Evolutionary conservation across 2,113 vertebrate species (phyloP).

Genomic region (Vireo altiloquus): DNA sequence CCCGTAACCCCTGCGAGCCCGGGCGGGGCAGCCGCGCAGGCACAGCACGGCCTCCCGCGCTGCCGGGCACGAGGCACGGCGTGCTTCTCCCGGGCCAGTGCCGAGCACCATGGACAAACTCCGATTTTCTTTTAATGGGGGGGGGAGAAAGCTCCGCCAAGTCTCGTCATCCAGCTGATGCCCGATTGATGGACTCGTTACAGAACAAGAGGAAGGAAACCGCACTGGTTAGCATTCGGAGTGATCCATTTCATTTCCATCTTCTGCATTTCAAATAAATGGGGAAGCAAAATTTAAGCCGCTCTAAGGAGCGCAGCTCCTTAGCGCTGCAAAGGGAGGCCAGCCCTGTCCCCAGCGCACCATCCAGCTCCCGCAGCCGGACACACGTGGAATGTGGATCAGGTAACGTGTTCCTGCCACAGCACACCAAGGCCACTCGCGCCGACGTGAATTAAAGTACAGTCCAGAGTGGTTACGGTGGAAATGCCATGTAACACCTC

Average conservation of each 20-base stretch:
- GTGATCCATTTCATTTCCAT: background rate
- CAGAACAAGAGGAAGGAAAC: background rate
- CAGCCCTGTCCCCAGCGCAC: fast-evolving
- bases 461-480: fast-evolving
- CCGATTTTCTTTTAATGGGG: fast-evolving
- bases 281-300: fast-evolving
- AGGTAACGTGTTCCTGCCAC: fast-evolving
- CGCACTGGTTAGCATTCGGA: fast-evolving
- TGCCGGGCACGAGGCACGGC: background rate
- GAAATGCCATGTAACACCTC: background rate
- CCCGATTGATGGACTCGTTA: background rate
- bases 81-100: fast-evolving
- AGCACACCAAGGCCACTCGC: fast-evolving
- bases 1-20: background rate
- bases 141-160: background rate
- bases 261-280: background rate
- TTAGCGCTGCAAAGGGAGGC: fast-evolving
- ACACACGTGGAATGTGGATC: fast-evolving
- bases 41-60: background rate
- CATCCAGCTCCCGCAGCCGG: background rate
- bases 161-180: fast-evolving
- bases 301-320: fast-evolving
- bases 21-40: too few relatives aligned
- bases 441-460: fast-evolving
- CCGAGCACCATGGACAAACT: fast-evolving